Base-by-base conservation (phyloP, 2,888 invertebrate species). In the Protophormia terraenovae region DNA sequence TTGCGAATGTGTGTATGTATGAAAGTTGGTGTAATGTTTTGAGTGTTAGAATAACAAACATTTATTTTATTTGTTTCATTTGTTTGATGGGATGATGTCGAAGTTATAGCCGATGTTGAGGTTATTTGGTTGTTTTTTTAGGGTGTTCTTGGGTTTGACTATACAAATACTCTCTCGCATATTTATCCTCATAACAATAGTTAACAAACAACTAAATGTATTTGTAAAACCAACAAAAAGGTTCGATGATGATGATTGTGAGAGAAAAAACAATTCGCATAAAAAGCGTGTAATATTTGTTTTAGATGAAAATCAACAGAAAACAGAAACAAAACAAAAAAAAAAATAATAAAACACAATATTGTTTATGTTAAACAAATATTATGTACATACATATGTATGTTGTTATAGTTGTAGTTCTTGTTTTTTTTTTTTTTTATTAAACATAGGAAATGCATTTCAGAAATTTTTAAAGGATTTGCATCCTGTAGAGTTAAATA, bases 331-430 rank as follows among this genome's bases (percentile, higher is more conserved):
- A 27, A 62, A 76, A 55, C 7, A 69, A 19, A 32, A 41, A 45
- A 64, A 35, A 27, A 79, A 73, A 78, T 75, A 64, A 76, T 73
- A 67, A 66, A 84, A 84, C 80, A 85, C 35, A 62, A 81, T 81
- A 81, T 81, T 85, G 84, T 85, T 85, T 77, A 78, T 81, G 84
- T 85, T 82, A 85, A 85, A 81, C 84, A 84, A 84, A 84, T 80
- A 81, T 69, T 62, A 62, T 82, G n/a, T n/a, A n/a, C n/a, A n/a
- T n/a, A n/a, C n/a, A n/a, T n/a, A n/a, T n/a, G n/a, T n/a, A n/a
- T n/a, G 67, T 60, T 81, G 75, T 81, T 72, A 35, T 60, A 53
- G 19, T 35, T 66, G 64, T 64, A 60, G 64, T 69, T 69, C 3
- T 45, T 38, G 50, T 71, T 47, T 47, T 47, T 60, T 67, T 41